Evolutionary conservation across 2,113 vertebrate genomes (phyloP), one percentile per base, ranked within the genome.

Genomic region (Callipepla squamata): DNA sequence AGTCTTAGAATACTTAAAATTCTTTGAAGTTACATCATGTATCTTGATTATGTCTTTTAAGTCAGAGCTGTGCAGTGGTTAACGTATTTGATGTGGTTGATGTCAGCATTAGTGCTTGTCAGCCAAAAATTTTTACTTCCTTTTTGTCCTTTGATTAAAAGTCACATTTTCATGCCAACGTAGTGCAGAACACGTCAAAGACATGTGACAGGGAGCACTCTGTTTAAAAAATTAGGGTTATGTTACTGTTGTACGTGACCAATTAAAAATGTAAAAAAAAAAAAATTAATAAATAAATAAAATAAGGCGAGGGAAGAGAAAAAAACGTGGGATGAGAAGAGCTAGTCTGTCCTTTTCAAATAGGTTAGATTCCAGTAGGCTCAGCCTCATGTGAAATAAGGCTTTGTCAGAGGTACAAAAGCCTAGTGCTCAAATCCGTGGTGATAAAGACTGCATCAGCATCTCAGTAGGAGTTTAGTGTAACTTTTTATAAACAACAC

Each of bases 271-370:
- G 23, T 50, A 12, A 48, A 48, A 12, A 48, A 48, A 51, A n/a
- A 45, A 62, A 91, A 74, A 44, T 66, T 79, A 70, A 21, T 21
- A 10, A 21, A 47, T 21, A 10, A 47, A 69, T 32, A 45, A 68
- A 48, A 22, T 21, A 90, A 7, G 28, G 53, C 16, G 16, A 6
- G 9, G 28, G 16, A 19, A 32, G 15, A 11, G 55, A 57, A 32
- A 30, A 75, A 45, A 69, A 84, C 68, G 76, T 21, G 36, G 58
- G 82, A 58, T 91, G 78, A 90, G 73, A 90, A 30, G 48, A 83
- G 69, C 74, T 90, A 66, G 85, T 88, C 67, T 84, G 73, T 76
- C 58, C 61, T 93, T 76, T 87, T 93, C 62, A 85, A 4, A 85
- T 75, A 45, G 87, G 74, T 96, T 93, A 89, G 25, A 21, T 80